Conservation (phyloP, 2,888 invertebrate genomes). For the Operophtera brumata region DNA sequence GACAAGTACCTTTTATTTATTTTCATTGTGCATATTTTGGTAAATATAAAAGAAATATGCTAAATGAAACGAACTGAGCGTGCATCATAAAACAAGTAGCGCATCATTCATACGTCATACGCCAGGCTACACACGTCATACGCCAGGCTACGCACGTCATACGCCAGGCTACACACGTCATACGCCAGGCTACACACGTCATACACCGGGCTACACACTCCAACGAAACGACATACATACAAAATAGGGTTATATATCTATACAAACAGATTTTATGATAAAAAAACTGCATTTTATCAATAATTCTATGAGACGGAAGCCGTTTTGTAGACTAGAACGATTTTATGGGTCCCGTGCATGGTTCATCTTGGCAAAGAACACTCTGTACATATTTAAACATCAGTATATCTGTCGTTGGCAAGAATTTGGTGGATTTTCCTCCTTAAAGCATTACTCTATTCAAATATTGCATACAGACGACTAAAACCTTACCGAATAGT, state of each 20-base stretch:
- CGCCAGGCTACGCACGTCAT: neutral
- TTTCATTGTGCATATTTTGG: constrained; percentile 77
- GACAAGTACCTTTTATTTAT: constrained; percentile 76
- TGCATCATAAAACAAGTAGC: constrained; percentile 41
- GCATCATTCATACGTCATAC: constrained; percentile 17
- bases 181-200: neutral
- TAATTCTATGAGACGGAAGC: constrained; percentile 63
- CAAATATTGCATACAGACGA: too few species aligned
- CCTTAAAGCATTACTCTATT: too few species aligned
- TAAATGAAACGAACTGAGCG: constrained; percentile 66
- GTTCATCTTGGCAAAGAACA: constrained; percentile 15
- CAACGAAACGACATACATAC: neutral
- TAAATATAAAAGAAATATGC: constrained; percentile 72
- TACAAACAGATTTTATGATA: constrained; percentile 54
- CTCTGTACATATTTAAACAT: too few species aligned
- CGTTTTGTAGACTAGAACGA: constrained; percentile 61
- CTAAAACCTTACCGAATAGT: too few species aligned
- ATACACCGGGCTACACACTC: neutral
- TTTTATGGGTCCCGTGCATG: constrained; percentile 34
- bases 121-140: neutral
- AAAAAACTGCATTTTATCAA: constrained; percentile 50
- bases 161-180: neutral
- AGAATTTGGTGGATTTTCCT: too few species aligned
- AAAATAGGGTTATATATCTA: neutral
- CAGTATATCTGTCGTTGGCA: too few species aligned